Base-by-base conservation (phyloP, 2,888 invertebrate species). In the Spodoptera picta region DNA sequence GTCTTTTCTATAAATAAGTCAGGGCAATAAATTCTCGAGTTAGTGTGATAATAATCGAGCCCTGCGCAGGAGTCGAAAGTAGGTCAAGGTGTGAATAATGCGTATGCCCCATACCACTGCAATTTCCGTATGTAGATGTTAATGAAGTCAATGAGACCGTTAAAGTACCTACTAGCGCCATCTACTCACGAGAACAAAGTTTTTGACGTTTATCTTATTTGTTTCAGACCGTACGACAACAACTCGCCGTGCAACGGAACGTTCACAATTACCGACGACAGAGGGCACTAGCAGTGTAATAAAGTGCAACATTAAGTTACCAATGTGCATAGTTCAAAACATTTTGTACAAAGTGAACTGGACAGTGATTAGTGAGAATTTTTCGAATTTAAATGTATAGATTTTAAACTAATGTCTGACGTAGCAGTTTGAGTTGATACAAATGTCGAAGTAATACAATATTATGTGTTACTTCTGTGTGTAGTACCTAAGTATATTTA, bases 191-290 rank as follows among this genome's bases (percentile, higher is more conserved):
- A 14, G 12, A 27, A 23, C 50, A 48, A 53, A 24, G 27, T 45
- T 42, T 68, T 64, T 69, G 64, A 66, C 58, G 36, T 43, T 7
- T 46, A 45, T 69, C 61, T 73, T 75, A n/a, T 80, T 82, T 36
- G 31, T 36, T 73, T 55, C 90, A 92, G 92, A 75, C 79, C 88
- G 56, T 83, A 88, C 69, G 92, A 90, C 57, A 88, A 70, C 71
- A 81, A 81, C 45, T 84, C 91, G 2, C 86, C 90, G 23, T 89
- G 90, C 83, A 93, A 92, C 69, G 94, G 93, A 50, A 92, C 93
- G 56, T 93, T 94, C 69, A 90, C 92, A 7, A 79, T 89, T 27
- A 86, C 89, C 31, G 90, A 92, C 83, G 92, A 92, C 46, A 93
- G 92, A 90, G 92, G 92, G 82, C 91, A 88, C 76, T 92, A 91